Percentiles rank a stretch among this genome's conserved stretches.
phyloP scores from a whole-genome alignment of 2,888 invertebrate genomes.

The Schrankia costaestrigalis region DNA sequence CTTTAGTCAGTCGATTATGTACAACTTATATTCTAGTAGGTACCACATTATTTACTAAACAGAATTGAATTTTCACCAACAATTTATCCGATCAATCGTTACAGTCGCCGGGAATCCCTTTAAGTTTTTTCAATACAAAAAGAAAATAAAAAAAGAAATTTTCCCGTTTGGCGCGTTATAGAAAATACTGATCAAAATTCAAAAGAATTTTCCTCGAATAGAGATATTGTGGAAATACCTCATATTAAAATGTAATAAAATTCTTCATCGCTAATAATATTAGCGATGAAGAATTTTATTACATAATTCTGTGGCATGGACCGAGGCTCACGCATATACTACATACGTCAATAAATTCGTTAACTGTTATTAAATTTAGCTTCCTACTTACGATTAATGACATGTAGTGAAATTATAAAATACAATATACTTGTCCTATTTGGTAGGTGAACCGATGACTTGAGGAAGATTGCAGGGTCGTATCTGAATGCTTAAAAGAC shows the following conservation, averaged over 20 bases:
- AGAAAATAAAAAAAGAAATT: conserved; percentile 47
- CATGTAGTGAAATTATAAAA: no score
- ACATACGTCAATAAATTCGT: conserved; percentile 36
- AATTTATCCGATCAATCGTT: conserved; percentile 12
- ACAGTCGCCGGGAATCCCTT: conserved; percentile 12
- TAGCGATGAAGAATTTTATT: no score
- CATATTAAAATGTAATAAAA: conserved; percentile 74
- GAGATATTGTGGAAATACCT: conserved; percentile 62
- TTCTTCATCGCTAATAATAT: conserved; percentile 59
- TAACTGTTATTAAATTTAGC: no score
- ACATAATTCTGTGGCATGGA: conserved; percentile 57
- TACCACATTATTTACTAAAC: no score
- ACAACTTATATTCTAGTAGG: no score
- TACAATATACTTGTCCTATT: no score
- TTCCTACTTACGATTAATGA: no score
- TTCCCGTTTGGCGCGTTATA: conserved; percentile 32
- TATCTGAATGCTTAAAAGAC: no score
- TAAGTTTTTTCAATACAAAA: conserved; percentile 29
- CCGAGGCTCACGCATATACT: conserved; percentile 35
- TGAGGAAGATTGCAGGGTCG: no score
- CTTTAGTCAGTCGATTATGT: no score
- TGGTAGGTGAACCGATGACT: no score
- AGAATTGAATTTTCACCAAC: conserved; percentile 3
- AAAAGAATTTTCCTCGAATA: conserved; percentile 44
- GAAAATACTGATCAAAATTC: conserved; percentile 51